Evolutionary conservation across 2,797 vertebrate species (phyloP), one percentile per base, ranked within the genome.

Genomic region (Prunella strophiata): DNA sequence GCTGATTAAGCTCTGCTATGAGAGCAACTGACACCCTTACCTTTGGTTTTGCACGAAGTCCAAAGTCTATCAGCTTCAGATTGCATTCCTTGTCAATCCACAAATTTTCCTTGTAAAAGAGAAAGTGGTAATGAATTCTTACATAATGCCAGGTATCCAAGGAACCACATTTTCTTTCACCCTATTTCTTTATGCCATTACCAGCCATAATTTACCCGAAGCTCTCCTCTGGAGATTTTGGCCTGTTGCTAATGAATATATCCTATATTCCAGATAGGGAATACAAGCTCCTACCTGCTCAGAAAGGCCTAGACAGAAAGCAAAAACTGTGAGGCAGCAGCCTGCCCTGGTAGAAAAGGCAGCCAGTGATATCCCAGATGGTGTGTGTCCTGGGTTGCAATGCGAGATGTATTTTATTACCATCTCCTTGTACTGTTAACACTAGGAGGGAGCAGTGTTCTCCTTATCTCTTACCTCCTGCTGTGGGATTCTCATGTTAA

Each of bases 61-160:
- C 99, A 93, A 99, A 99, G 95, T 99, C 99, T 93, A 99, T 99
- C 89, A 99, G 98, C 96, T 99, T 99, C 91, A 99, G 95, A 94
- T 99, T 99, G 93, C 98, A 98, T 78, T 99, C 97, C 88, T 97
- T 98, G 40, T 99, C 99, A 90, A 99, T 99, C 81, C 99, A 97
- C 87, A 99, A 91, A 96, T 99, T 99, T 97, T 99, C 99, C 99
- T 99, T 75, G 52, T 50, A 84, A 91, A 93, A 96, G 47, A 96
- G 30, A 96, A 59, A 59, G 23, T 4, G 16, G 7, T 22, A 55
- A 67, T 13, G 26, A 89, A 36, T 13, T 12, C 8, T 68, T 50
- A 40, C 29, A 16, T 27, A 52, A 70, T 0, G 2, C 4, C 7
- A 25, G 30, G 3, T 17, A 47, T 15, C 18, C 10, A 62, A n/a